Conservation (phyloP, 2,113 vertebrate genomes). For the Crotalus horridus region DNA sequence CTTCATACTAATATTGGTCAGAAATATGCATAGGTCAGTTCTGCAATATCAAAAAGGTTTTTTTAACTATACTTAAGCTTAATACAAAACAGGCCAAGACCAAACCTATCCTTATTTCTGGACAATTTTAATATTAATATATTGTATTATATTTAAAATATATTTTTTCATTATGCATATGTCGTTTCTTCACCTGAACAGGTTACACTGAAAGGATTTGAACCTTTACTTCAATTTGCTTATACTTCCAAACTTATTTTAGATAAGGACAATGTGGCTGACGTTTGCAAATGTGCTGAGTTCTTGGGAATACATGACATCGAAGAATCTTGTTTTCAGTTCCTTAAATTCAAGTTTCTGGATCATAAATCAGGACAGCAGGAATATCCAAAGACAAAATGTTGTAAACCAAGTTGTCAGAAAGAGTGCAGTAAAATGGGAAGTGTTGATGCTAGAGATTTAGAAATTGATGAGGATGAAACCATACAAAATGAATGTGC, state of each 20-base stretch:
- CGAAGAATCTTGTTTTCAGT: constrained; percentile 92
- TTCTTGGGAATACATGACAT: constrained; percentile 86
- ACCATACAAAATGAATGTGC: constrained; percentile 57
- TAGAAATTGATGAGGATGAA: constrained; percentile 62
- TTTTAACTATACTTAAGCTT: not conserved
- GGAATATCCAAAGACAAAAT: constrained; percentile 68
- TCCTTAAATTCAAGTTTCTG: constrained; percentile 87
- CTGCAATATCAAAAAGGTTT: not conserved
- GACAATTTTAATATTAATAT: not conserved
- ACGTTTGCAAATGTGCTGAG: constrained; percentile 84
- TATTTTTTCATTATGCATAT: not conserved
- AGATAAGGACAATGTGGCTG: constrained; percentile 90
- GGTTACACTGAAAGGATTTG: constrained; percentile 92
- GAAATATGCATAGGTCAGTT: not conserved
- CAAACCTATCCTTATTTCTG: not conserved
- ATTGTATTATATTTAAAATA: not conserved
- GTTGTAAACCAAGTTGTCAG: constrained; percentile 72
- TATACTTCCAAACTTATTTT: constrained; percentile 92
- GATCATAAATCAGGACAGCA: constrained; percentile 64
- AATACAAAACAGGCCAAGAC: not conserved
- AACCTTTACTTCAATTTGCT: constrained; percentile 91
- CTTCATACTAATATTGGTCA: not conserved
- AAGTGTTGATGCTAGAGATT: constrained; percentile 51
- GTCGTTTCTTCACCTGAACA: constrained; percentile 39
- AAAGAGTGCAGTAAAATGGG: constrained; percentile 56